Evolutionary conservation across 2,888 invertebrate genomes (phyloP).

Genomic region (Penaeus monodon): DNA sequence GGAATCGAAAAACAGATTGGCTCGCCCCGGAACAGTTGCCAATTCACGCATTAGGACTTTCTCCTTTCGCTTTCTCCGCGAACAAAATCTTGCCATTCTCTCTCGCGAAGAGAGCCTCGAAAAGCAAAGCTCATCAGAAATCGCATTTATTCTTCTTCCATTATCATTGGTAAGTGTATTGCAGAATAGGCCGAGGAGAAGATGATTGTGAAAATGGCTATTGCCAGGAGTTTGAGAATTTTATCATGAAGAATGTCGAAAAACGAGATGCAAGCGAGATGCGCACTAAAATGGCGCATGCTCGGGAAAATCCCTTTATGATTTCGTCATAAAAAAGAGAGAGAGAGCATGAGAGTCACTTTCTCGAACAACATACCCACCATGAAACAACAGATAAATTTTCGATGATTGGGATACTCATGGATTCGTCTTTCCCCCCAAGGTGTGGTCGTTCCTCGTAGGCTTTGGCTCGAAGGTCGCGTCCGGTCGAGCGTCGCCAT

Average conservation of each 20-base stretch:
- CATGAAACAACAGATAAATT: neutral
- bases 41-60: too few relatives aligned
- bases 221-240: neutral
- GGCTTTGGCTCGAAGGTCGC: neutral
- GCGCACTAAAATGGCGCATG: slow-evolving; percentile 39
- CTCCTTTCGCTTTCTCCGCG: too few relatives aligned
- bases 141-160: too few relatives aligned
- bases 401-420: neutral
- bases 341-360: neutral
- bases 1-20: too few relatives aligned
- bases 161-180: too few relatives aligned
- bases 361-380: neutral
- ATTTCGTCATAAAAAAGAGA: neutral
- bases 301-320: neutral
- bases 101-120: too few relatives aligned
- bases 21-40: too few relatives aligned
- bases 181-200: too few relatives aligned
- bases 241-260: neutral
- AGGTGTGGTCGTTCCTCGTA: neutral
- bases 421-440: neutral
- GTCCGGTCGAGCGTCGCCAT: slow-evolving; percentile 31
- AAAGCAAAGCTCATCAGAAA: too few relatives aligned
- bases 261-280: too few relatives aligned
- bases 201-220: neutral
- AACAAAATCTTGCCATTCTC: too few relatives aligned